A percentile compares a stretch with the other conserved stretches of the same genome.
Evolutionary conservation across 2,888 invertebrate genomes (phyloP).

Genomic region (Margaritifera margaritifera): DNA sequence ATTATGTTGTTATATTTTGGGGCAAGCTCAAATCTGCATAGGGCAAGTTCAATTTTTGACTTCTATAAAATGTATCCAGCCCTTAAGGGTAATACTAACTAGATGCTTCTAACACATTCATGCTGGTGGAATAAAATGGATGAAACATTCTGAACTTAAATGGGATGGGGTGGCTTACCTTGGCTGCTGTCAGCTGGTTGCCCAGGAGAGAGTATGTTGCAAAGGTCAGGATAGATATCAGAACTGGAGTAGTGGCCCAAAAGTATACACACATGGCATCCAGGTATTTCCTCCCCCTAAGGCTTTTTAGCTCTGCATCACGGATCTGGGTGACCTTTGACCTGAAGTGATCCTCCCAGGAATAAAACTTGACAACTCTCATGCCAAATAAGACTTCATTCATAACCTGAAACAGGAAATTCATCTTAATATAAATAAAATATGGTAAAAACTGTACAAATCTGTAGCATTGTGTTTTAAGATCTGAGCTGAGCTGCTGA

Average conservation of each 20-base stretch:
- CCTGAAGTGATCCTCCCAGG: conserved; percentile 93
- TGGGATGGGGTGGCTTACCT: conserved; percentile 74
- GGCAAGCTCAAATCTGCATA: too few species aligned
- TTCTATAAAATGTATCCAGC: too few species aligned
- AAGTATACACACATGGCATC: conserved; percentile 98
- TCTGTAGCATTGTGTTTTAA: too few species aligned
- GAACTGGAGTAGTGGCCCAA: conserved; percentile 97
- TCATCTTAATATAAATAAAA: neutral
- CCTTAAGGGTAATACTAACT: too few species aligned
- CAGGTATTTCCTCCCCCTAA: conserved; percentile 92
- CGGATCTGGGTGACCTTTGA: conserved; percentile 76
- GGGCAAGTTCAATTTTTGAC: too few species aligned
- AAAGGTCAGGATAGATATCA: conserved; percentile 75
- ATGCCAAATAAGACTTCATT: conserved; percentile 91
- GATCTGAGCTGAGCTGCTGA: too few species aligned
- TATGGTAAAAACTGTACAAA: neutral
- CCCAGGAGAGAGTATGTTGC: conserved; percentile 76
- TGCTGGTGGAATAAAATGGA: too few species aligned
- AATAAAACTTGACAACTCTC: conserved; percentile 90
- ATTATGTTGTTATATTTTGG: too few species aligned
- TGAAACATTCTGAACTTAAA: too few species aligned
- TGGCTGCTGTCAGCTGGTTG: conserved; percentile 87
- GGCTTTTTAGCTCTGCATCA: conserved; percentile 81
- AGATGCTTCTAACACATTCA: too few species aligned
- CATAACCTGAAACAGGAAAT: conserved; percentile 76